Conservation (phyloP, 1,140 invertebrate species). For the Idris sp. region DNA sequence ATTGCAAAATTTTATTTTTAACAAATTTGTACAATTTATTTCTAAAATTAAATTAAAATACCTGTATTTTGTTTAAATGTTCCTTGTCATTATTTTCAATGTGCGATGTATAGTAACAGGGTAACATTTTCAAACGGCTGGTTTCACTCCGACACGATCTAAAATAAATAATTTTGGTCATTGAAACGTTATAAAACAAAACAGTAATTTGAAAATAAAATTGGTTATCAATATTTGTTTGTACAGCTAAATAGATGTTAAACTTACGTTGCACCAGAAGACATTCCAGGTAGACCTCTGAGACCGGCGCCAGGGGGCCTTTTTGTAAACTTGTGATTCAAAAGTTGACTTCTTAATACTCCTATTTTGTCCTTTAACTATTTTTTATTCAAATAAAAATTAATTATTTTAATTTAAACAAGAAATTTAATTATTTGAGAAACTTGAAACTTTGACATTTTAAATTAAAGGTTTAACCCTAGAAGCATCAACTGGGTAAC, state of each 20-base stretch:
- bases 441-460: too few species aligned
- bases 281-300: slow-evolving; percentile 55
- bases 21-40: neutral
- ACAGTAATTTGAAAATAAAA: slow-evolving; percentile 16
- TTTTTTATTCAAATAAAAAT: too few species aligned
- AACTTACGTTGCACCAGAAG: slow-evolving; percentile 69
- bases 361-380: slow-evolving; percentile 73
- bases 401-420: too few species aligned
- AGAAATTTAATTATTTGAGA: too few species aligned
- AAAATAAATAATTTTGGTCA: slow-evolving; percentile 58
- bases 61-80: slow-evolving; percentile 68
- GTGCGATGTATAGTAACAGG: slow-evolving; percentile 60
- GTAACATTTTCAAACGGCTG: slow-evolving; percentile 65
- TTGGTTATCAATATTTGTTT: slow-evolving; percentile 20
- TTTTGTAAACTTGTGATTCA: slow-evolving; percentile 68
- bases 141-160: slow-evolving; percentile 74
- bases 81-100: slow-evolving; percentile 61
- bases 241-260: slow-evolving; percentile 2
- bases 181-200: slow-evolving; percentile 24
- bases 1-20: neutral
- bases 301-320: slow-evolving; percentile 68
- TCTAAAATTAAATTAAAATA: slow-evolving; percentile 34
- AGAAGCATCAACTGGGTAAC: too few species aligned
- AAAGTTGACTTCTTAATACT: slow-evolving; percentile 70
- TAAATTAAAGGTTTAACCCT: too few species aligned